These are phyloP conservation scores for Lophius piscatorius DNA, from an alignment of 2,113 vertebrate species.

Conservation along the genomic window DNA sequence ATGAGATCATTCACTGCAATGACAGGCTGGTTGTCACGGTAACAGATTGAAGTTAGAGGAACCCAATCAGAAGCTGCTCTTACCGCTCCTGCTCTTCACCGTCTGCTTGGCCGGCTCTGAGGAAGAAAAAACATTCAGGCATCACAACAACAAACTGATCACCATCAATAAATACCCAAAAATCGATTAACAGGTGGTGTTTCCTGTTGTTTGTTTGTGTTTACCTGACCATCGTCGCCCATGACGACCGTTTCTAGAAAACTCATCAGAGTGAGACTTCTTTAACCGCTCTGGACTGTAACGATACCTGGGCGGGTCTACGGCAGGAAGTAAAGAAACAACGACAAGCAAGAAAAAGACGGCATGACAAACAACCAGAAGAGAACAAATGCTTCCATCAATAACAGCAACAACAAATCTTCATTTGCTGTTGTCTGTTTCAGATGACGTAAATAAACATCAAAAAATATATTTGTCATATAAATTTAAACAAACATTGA, in stretches of 20 bases:
- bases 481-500: neutral
- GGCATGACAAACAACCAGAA: neutral
- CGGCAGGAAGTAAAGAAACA: conserved; percentile 2
- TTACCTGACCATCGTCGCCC: conserved; percentile 85
- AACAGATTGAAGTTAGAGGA: too few species aligned
- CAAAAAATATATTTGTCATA: neutral
- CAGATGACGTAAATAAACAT: too few species aligned
- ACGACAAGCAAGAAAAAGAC: neutral
- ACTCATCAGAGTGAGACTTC: conserved; percentile 81
- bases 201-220: neutral
- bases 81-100: conserved; percentile 67
- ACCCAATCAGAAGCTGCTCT: too few species aligned
- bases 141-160: neutral
- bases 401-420: neutral
- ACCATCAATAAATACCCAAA: too few species aligned
- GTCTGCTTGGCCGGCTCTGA: conserved; percentile 82
- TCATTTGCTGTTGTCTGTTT: neutral
- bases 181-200: neutral
- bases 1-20: too few species aligned
- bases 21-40: too few species aligned
- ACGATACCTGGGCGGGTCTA: conserved; percentile 80
- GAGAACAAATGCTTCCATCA: neutral
- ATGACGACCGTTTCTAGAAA: conserved; percentile 49
- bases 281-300: conserved; percentile 86
- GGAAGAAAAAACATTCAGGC: conserved; percentile 1